phyloP scores from a whole-genome alignment of 2,888 invertebrate species.

The Gymnoscelis rufifasciata region DNA sequence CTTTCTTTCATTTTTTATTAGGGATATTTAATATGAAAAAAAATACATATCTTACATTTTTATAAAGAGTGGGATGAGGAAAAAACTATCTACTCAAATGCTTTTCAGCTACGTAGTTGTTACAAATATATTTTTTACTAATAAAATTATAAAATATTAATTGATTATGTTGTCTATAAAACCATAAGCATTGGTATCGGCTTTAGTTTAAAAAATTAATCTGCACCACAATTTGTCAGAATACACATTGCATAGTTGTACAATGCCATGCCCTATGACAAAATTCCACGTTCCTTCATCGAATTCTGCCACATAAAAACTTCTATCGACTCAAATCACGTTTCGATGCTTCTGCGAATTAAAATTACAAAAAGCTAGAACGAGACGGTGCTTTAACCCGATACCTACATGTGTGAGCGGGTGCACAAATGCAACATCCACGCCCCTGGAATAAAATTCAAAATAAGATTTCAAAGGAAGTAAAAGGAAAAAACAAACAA shows the following conservation, averaged over 20 bases:
- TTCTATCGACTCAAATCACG: constrained; percentile 73
- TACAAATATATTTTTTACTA: too few species aligned
- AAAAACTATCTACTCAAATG: too few species aligned
- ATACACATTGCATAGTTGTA: constrained; percentile 31
- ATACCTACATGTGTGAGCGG: constrained; percentile 53
- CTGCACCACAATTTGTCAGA: constrained; percentile 13
- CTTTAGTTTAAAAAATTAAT: too few species aligned
- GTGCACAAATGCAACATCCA: constrained; percentile 80
- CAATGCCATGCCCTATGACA: constrained; percentile 49
- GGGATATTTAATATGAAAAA: too few species aligned
- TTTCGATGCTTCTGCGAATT: constrained; percentile 74
- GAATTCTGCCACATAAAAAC: constrained; percentile 71
- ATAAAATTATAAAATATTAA: too few species aligned
- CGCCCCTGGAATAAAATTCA: constrained; percentile 79
- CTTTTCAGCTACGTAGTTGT: too few species aligned
- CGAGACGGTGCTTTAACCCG: constrained; percentile 48
- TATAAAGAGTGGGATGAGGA: too few species aligned
- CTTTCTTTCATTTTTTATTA: too few species aligned
- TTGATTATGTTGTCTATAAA: too few species aligned
- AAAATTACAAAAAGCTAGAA: constrained; percentile 76
- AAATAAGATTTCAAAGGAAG: constrained; percentile 77
- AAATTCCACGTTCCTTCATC: constrained; percentile 60
- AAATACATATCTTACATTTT: too few species aligned
- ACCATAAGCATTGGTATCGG: too few species aligned
- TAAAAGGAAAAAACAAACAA: constrained; percentile 74